Evolutionary conservation across 1,140 invertebrate genomes (phyloP), one percentile per base, ranked within the genome.

Genomic region (Philaenus spumarius): DNA sequence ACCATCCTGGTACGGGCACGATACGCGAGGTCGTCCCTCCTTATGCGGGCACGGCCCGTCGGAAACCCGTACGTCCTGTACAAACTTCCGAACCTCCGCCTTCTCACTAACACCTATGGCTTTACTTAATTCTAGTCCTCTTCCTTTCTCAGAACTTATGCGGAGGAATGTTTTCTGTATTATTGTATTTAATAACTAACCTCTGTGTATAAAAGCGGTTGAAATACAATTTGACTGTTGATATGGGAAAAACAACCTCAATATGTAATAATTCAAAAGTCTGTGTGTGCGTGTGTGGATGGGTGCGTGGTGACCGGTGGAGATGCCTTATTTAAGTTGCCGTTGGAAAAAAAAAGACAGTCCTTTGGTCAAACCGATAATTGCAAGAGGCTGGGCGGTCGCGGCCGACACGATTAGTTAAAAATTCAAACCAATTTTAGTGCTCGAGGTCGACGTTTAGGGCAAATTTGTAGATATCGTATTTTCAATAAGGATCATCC

Each of bases 51-150:
- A 46, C 62, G 23, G 70, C 74, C 46, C 73, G 75, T 54, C 72
- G 77, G 62, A 78, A 78, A 70, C 75, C 76, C 35, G 74, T 77
- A 50, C 72, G 77, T 53, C 71, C 75, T 43, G 74, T 77, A 62
- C 77, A 77, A 65, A 73, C 77, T 50, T 77, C 75, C 55, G 77
- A 78, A 56, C 77, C 77, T 39, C 76, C 77, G 58, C 76, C 77
- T 34, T 76, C 76, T 24, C 76, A 77, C 71, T 78, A 78, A 77
- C 51, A 15, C 40, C 42, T 20, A 23, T 42, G 12, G 15, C 47
- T 17, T 43, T 51, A 24, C 55, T 53, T 22, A 53, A 60, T 46
- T 60, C 59, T 55, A 53, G 51, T 53, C 51, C 51, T 53, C 51
- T 51, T n/a, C 47, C 47, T 26, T 51, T 26, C 30, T 30, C 47